These are phyloP conservation scores for Drosophila parabipectinata DNA, from an alignment of 1,140 invertebrate genomes.

Conservation along the genomic window DNA sequence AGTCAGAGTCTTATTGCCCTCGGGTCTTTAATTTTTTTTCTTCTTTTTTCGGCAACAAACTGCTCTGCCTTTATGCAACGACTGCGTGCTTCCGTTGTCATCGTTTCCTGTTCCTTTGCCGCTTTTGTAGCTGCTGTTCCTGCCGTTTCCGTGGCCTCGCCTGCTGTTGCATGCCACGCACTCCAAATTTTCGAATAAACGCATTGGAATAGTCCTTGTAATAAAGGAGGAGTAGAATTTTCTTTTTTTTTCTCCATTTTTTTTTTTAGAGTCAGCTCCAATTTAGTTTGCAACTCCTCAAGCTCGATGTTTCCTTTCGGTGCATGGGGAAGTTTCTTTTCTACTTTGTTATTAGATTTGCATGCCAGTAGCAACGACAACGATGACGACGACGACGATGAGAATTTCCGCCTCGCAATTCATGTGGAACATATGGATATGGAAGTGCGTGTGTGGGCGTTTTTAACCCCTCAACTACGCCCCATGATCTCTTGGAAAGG, in stretches of 20 bases:
- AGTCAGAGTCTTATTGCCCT: constrained; percentile 22
- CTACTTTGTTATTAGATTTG: constrained; percentile 73
- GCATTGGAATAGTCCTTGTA: constrained; percentile 28
- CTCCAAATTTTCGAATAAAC: constrained; percentile 57
- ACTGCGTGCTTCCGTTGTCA: constrained; percentile 59
- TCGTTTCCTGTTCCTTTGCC: constrained; percentile 28
- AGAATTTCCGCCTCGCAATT: constrained; percentile 43
- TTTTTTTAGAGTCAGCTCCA: constrained; percentile 12
- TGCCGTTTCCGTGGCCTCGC: background rate
- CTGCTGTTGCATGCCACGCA: constrained; percentile 34
- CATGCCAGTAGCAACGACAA: constrained; percentile 46
- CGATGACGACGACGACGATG: constrained; percentile 35
- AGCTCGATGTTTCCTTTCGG: constrained; percentile 44
- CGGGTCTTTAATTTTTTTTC: constrained; percentile 3
- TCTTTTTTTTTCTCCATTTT: background rate
- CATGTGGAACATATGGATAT: constrained; percentile 45
- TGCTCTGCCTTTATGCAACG: constrained; percentile 51
- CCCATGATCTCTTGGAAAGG: background rate
- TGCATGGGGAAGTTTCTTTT: constrained; percentile 57
- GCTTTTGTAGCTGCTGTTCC: constrained; percentile 8
- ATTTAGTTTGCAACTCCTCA: constrained; percentile 49
- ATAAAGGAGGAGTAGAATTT: constrained; percentile 6
- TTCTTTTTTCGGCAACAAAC: constrained; percentile 30
- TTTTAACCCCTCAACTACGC: background rate
- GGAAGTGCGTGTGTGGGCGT: constrained; percentile 15